Percentiles rank a stretch among this genome's conserved stretches.
These are phyloP conservation scores for Euplagia quadripunctaria DNA, from an alignment of 2,888 invertebrate species.

Conservation along the genomic window DNA sequence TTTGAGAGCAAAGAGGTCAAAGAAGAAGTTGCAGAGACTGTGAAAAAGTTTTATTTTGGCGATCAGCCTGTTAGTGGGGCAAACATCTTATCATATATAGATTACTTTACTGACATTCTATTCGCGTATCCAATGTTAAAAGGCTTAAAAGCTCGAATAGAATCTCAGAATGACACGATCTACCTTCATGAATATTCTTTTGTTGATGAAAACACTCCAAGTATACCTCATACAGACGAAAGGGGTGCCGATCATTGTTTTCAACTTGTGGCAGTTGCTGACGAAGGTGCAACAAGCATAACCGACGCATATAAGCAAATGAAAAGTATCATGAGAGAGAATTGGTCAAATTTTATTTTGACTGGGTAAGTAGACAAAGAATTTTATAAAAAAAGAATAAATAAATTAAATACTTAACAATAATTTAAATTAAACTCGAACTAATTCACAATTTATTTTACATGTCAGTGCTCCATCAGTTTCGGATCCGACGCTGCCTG, in stretches of 20 bases:
- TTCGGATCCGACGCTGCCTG: too few relatives aligned
- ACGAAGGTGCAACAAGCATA: constrained; percentile 26
- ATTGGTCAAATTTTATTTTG: too few relatives aligned
- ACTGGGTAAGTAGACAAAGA: too few relatives aligned
- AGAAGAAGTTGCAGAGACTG: constrained; percentile 46
- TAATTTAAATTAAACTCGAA: too few relatives aligned
- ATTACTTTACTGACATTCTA: constrained; percentile 68
- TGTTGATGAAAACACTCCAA: constrained; percentile 47
- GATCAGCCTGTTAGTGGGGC: constrained; percentile 40
- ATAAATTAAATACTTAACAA: too few relatives aligned
- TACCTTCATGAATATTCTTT: constrained; percentile 65
- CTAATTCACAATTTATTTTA: too few relatives aligned
- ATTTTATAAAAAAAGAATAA: too few relatives aligned
- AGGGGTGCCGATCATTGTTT: constrained; percentile 60
- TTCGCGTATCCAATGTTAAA: constrained; percentile 60
- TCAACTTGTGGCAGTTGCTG: constrained; percentile 49
- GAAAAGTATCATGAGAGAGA: too few relatives aligned
- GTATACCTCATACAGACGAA: constrained; percentile 49
- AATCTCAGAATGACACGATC: constrained; percentile 35
- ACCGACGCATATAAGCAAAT: too few relatives aligned
- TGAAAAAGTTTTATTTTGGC: constrained; percentile 66
- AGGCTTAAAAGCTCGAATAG: constrained; percentile 49
- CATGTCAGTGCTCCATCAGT: too few relatives aligned
- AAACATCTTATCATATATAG: constrained; percentile 43
- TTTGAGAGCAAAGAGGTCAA: constrained; percentile 55